Evolutionary conservation across 2,797 vertebrate species (phyloP), one percentile per base, ranked within the genome.

Genomic region (Sorex maritimensis): DNA sequence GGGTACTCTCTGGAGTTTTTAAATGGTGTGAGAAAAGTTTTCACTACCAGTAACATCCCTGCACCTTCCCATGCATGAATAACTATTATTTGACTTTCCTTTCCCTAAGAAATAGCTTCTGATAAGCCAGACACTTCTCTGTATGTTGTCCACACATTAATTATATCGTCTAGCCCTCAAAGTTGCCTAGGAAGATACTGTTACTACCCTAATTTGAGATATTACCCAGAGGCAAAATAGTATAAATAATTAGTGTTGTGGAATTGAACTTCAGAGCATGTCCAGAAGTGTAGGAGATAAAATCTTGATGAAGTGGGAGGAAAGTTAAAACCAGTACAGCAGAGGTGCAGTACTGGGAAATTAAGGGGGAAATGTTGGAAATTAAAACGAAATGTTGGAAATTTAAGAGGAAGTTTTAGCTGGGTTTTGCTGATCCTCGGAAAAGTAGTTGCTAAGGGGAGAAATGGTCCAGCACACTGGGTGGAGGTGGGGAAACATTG

Each of bases 161-260:
- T 87, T 90, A 80, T 85, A 63, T 74, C 58, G 87, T 72, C 92
- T 90, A 74, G 65, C 87, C 71, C 82, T 92, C n/a, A 65, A 15
- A 8, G 26, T 73, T 71, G 13, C 28, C 41, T 49, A 2, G 78
- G 24, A 84, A 21, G 6, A 74, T 82, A 61, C 41, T 81, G 0
- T 81, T 88, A 46, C 12, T 94, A 58, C 23, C 23, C 17, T 92
- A 58, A 21, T 58, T 58, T 52, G 69, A 21, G 13, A 84, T 82
- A n/a, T 38, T 84, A 61, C 77, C 38, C 34, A 83, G 23, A 49
- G 28, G 23, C 28, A 81, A 87, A 92, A 44, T 92, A 75, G 23
- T 5, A 12, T 9, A 74, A 28, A 26, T 82, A 63, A 69, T 69
- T 79, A 10, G 74, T 88, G 28, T 94, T 72, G 38, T 24, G 46